Conservation (phyloP, 2,888 invertebrate genomes). For the Carterocephalus palaemon region DNA sequence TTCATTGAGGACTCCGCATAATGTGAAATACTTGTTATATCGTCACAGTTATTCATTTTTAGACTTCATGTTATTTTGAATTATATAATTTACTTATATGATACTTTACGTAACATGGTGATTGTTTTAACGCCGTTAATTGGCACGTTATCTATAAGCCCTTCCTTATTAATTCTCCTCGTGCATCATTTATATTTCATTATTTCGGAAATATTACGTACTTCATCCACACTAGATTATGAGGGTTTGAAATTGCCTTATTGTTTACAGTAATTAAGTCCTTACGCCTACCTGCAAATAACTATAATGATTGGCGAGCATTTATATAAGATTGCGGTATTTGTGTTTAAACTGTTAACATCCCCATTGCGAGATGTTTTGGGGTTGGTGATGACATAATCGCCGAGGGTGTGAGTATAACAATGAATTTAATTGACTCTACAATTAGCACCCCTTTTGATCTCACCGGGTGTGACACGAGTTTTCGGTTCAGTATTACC, state of each 20-base stretch:
- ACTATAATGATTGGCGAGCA: conserved; percentile 19
- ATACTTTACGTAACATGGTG: conserved; percentile 16
- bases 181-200: no score
- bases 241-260: no score
- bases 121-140: conserved; percentile 26
- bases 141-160: conserved; percentile 37
- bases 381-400: conserved; percentile 62
- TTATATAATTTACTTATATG: conserved; percentile 34
- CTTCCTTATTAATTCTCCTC: conserved; percentile 41
- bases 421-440: conserved; percentile 67
- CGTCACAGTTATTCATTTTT: conserved; percentile 28
- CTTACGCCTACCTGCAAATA: conserved; percentile 28
- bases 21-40: no score
- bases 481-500: conserved; percentile 42
- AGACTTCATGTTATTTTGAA: conserved; percentile 2
- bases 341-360: conserved; percentile 45
- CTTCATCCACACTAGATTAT: no score
- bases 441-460: conserved; percentile 60
- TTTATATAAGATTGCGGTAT: conserved; percentile 33
- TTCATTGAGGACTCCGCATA: no score
- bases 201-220: no score
- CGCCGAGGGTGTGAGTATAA: conserved; percentile 66
- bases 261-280: conserved; percentile 30
- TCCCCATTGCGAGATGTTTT: conserved; percentile 55
- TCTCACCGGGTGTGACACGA: conserved; percentile 45